These are phyloP conservation scores for Temnothorax longispinosus DNA, from an alignment of 1,140 invertebrate species.

Conservation along the genomic window DNA sequence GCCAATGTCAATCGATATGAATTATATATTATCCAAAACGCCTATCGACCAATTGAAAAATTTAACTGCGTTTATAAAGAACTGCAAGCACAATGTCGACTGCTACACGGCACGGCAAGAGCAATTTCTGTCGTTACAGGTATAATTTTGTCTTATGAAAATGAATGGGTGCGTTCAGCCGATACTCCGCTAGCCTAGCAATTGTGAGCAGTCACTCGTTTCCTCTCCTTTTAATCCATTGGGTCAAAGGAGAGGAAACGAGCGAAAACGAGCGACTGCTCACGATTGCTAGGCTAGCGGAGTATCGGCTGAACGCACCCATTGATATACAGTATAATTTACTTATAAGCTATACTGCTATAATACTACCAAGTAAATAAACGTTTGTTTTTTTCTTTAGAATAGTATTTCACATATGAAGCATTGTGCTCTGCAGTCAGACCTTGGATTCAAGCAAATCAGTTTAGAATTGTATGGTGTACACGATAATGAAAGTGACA, in stretches of 20 bases:
- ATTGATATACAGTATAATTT: not conserved
- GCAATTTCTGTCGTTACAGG: conserved; percentile 68
- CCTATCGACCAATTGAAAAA: conserved; percentile 52
- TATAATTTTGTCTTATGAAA: conserved; percentile 16
- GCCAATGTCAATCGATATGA: conserved; percentile 70
- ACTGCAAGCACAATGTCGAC: conserved; percentile 67
- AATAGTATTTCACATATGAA: not conserved
- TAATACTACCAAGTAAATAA: not conserved
- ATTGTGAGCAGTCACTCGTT: no score
- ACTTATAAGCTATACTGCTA: not conserved
- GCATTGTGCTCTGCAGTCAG: conserved; percentile 60
- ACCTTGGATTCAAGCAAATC: conserved; percentile 54
- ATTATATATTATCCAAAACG: conserved; percentile 46
- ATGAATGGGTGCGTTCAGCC: not conserved
- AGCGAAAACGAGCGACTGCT: no score
- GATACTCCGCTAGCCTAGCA: no score
- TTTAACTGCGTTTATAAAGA: conserved; percentile 64
- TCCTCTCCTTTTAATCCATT: no score
- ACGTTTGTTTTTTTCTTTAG: conserved; percentile 56
- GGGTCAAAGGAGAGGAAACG: no score
- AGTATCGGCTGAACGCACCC: no score
- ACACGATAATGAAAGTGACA: conserved; percentile 31
- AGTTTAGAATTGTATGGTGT: conserved; percentile 62
- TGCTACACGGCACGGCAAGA: conserved; percentile 64
- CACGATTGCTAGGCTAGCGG: no score